phyloP scores from a whole-genome alignment of 2,888 invertebrate genomes.

The Rhagonycha fulva region DNA sequence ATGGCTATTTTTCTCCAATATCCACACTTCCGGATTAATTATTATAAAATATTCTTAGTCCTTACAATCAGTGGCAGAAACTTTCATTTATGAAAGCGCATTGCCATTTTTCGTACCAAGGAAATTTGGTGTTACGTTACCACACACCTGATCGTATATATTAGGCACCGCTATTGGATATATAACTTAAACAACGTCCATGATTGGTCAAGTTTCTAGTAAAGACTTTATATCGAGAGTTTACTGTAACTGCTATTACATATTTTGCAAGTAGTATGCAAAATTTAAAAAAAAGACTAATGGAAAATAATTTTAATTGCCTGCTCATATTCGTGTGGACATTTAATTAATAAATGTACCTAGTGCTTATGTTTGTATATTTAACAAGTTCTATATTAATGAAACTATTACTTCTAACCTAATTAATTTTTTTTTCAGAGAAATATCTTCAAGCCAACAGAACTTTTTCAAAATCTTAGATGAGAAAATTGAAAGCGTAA shows the following conservation, averaged over 20 bases:
- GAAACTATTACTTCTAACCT: not conserved
- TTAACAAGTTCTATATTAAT: not conserved
- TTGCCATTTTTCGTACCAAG: too few species aligned
- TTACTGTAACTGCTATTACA: too few species aligned
- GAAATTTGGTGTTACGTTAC: too few species aligned
- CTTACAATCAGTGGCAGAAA: too few species aligned
- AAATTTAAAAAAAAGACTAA: not conserved
- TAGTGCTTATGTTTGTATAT: not conserved
- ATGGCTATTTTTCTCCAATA: not conserved
- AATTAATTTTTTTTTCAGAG: conserved; percentile 63
- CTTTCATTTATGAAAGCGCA: too few species aligned
- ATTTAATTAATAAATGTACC: not conserved
- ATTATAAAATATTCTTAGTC: too few species aligned
- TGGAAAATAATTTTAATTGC: not conserved
- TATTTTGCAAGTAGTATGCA: too few species aligned
- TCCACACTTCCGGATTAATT: not conserved
- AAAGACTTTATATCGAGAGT: not conserved
- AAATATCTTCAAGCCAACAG: conserved; percentile 86
- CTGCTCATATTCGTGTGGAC: not conserved
- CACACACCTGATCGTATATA: too few species aligned
- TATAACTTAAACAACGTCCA: too few species aligned
- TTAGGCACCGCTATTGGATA: too few species aligned
- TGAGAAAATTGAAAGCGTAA: conserved; percentile 88
- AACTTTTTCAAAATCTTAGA: conserved; percentile 94
- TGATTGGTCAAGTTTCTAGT: too few species aligned